Evolutionary conservation across 2,888 invertebrate species (phyloP).

Genomic region (Pemphredon lugubris): DNA sequence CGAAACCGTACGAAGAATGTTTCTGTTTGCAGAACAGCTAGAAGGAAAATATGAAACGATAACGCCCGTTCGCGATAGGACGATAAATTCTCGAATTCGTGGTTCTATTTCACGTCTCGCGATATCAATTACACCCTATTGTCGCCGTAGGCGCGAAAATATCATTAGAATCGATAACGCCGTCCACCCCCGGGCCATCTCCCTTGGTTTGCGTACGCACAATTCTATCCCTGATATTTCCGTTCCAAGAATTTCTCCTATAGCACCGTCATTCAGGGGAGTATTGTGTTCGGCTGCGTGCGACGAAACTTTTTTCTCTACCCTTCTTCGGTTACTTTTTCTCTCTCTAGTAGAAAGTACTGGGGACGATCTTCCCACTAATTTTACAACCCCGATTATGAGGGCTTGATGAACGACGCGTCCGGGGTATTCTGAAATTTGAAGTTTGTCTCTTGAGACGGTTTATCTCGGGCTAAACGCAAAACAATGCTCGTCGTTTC

Average conservation of each 20-base stretch:
- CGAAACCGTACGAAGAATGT: too few relatives aligned
- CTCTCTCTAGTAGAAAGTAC: constrained; percentile 16
- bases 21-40: not conserved
- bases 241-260: constrained; percentile 71
- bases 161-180: constrained; percentile 79
- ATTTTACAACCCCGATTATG: constrained; percentile 59
- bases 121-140: constrained; percentile 75
- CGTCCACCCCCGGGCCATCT: constrained; percentile 50
- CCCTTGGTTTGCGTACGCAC: constrained; percentile 63
- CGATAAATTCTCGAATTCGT: constrained; percentile 8
- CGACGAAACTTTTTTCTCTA: constrained; percentile 58
- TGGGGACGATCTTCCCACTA: constrained; percentile 38
- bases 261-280: constrained; percentile 64
- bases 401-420: constrained; percentile 21
- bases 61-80: not conserved
- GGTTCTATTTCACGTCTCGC: constrained; percentile 60
- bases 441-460: not conserved
- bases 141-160: constrained; percentile 76
- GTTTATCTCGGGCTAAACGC: too few relatives aligned
- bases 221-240: constrained; percentile 69
- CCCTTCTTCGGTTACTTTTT: constrained; percentile 48
- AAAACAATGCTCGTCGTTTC: too few relatives aligned
- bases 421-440: not conserved
- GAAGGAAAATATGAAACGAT: not conserved
- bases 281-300: constrained; percentile 31